phyloP scores from a whole-genome alignment of 1,140 invertebrate genomes.

The Maniola jurtina region DNA sequence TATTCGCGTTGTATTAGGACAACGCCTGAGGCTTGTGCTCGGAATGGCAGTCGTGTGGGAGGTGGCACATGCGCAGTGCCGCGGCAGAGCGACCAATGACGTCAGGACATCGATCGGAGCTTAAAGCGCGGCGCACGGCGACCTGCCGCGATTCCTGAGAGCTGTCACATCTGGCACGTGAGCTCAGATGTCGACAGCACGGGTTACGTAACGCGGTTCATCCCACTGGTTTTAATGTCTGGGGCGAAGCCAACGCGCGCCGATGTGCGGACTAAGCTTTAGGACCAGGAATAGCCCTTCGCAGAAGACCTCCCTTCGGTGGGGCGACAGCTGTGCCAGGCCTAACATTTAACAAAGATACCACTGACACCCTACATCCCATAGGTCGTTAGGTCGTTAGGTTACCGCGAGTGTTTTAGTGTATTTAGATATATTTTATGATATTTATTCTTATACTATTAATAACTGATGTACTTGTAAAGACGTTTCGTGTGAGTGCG shows the following conservation, averaged over 20 bases:
- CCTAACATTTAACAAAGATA: slow-evolving; percentile 29
- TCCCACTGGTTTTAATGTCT: slow-evolving; percentile 46
- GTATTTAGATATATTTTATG: slow-evolving; percentile 52
- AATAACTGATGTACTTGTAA: slow-evolving; percentile 26
- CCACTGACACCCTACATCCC: slow-evolving; percentile 11
- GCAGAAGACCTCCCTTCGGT: slow-evolving; percentile 95
- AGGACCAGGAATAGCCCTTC: slow-evolving; percentile 96
- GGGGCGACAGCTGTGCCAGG: slow-evolving; percentile 93
- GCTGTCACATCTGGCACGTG: slow-evolving; percentile 58
- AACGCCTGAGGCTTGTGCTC: slow-evolving; percentile 2
- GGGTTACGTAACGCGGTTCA: slow-evolving; percentile 53
- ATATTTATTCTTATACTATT: slow-evolving; percentile 40
- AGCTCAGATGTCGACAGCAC: slow-evolving; percentile 42
- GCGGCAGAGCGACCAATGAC: slow-evolving; percentile 53
- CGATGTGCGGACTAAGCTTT: slow-evolving; percentile 96
- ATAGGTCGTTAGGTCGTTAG: slow-evolving; percentile 14
- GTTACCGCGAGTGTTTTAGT: slow-evolving; percentile 42
- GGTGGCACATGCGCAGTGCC: slow-evolving; percentile 50
- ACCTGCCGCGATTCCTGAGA: slow-evolving; percentile 33
- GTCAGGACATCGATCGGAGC: slow-evolving; percentile 57
- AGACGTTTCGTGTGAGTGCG: slow-evolving; percentile 31
- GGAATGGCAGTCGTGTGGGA: slow-evolving; percentile 36
- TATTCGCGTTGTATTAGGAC: too few relatives aligned
- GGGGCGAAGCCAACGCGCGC: slow-evolving; percentile 75
- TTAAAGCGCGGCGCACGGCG: slow-evolving; percentile 41